A percentile compares a stretch with the other conserved stretches of the same genome.
These are phyloP conservation scores for Coregonus sp. DNA, from an alignment of 2,797 vertebrate species.

Conservation along the genomic window DNA sequence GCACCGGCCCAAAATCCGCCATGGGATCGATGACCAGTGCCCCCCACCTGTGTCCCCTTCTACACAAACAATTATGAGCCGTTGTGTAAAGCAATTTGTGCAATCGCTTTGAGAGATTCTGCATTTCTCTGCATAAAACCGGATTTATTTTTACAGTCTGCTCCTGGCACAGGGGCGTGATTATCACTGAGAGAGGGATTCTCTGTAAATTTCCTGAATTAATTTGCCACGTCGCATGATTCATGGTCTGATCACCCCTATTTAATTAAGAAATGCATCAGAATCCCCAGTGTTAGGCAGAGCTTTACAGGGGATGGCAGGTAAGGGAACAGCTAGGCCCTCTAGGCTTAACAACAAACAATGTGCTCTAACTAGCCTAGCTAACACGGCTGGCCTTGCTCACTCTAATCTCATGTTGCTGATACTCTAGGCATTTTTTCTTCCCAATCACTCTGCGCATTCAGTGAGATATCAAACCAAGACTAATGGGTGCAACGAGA, in stretches of 20 bases:
- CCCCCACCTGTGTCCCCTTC: conserved; percentile 1
- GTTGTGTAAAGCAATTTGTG: conserved; percentile 37
- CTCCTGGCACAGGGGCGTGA: conserved; percentile 28
- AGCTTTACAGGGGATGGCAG: conserved; percentile 22
- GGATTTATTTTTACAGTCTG: conserved; percentile 43
- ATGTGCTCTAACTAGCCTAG: neutral
- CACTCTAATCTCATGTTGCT: neutral
- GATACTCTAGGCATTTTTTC: neutral
- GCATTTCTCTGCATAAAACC: conserved; percentile 30
- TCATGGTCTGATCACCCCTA: conserved; percentile 26
- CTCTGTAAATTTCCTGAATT: conserved; percentile 29
- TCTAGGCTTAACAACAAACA: neutral
- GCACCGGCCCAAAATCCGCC: conserved; percentile 22
- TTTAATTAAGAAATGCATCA: conserved; percentile 50
- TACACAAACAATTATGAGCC: conserved; percentile 28
- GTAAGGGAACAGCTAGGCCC: conserved; percentile 7
- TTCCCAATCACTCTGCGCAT: neutral
- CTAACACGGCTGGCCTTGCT: neutral
- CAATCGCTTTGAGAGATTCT: conserved; percentile 19
- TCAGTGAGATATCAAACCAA: neutral
- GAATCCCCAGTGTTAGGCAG: conserved; percentile 12
- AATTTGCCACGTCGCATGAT: conserved; percentile 31
- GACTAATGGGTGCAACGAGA: neutral
- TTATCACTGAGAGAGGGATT: conserved; percentile 30
- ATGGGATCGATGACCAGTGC: conserved; percentile 17